Evolutionary conservation across 1,140 invertebrate genomes (phyloP).

Genomic region (Drosophila parabipectinata): DNA sequence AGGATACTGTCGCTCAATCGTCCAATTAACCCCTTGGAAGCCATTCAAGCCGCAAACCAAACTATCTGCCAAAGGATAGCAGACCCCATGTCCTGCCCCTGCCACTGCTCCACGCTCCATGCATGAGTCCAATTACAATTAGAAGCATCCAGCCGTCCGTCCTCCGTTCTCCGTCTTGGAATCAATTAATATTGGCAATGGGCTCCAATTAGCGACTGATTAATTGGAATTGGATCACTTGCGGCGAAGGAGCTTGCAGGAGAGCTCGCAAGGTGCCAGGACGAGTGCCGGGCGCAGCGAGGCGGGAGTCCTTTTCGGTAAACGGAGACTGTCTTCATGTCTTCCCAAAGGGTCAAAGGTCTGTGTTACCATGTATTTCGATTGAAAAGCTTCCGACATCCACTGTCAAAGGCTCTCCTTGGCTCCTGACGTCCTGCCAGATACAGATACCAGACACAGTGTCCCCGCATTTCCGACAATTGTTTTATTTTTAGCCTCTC

Average conservation of each 20-base stretch:
- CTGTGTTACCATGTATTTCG: background rate
- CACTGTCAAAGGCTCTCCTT: no score
- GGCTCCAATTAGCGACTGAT: conserved; percentile 54
- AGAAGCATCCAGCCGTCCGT: conserved; percentile 16
- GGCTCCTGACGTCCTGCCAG: no score
- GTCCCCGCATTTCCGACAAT: background rate
- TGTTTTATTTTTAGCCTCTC: conserved; percentile 8
- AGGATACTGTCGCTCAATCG: conserved; percentile 3
- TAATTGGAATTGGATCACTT: conserved; percentile 52
- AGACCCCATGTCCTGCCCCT: background rate
- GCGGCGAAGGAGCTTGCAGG: background rate
- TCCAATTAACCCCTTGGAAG: conserved; percentile 37
- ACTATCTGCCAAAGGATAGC: conserved; percentile 1
- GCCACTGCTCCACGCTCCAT: background rate
- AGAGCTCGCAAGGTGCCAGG: background rate
- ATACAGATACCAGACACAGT: no score
- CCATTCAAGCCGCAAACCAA: conserved; percentile 26
- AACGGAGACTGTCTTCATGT: background rate
- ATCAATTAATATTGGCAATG: conserved; percentile 66
- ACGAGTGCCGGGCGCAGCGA: no score
- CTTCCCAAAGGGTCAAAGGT: background rate
- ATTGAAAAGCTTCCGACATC: no score
- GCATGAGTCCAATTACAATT: conserved; percentile 57
- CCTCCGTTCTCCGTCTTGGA: conserved; percentile 14
- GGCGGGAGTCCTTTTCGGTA: background rate